A percentile compares a stretch with the other conserved stretches of the same genome.
Conservation (phyloP, 2,797 vertebrate species). For the Carapus acus region DNA sequence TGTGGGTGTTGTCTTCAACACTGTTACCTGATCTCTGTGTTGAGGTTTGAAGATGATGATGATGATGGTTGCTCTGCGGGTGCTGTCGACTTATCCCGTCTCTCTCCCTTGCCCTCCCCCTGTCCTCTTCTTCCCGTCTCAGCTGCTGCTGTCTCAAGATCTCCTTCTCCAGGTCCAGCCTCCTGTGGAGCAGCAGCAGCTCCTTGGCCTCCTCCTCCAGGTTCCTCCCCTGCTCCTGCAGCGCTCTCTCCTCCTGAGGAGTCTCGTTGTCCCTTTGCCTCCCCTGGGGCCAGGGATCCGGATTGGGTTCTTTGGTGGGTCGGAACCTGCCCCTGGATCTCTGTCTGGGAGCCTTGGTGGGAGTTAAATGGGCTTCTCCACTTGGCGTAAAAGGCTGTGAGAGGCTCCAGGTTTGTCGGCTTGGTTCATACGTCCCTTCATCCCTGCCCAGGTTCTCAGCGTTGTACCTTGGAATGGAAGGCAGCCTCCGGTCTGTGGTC, state of each 20-base stretch:
- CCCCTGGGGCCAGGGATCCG: conserved; percentile 44
- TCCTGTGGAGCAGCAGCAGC: conserved; percentile 66
- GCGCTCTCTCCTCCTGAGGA: conserved; percentile 49
- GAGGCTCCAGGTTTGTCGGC: conserved; percentile 31
- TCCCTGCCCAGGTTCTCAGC: neutral
- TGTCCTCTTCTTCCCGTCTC: conserved; percentile 51
- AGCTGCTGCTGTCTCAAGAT: conserved; percentile 58
- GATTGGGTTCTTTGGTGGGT: conserved; percentile 63
- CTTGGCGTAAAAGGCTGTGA: conserved; percentile 32
- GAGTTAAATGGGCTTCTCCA: conserved; percentile 25
- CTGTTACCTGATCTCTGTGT: conserved; percentile 65
- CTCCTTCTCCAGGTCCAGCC: conserved; percentile 69
- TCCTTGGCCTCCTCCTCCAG: conserved; percentile 66
- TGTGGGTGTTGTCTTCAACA: neutral
- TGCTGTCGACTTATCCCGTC: conserved; percentile 28
- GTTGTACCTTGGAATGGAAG: neutral
- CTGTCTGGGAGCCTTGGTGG: conserved; percentile 25
- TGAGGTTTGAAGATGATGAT: conserved; percentile 50
- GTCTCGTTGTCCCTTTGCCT: conserved; percentile 58
- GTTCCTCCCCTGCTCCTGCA: conserved; percentile 48
- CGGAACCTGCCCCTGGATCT: conserved; percentile 27
- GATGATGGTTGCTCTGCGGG: conserved; percentile 52
- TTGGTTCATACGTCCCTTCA: conserved; percentile 5
- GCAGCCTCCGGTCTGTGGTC: neutral
- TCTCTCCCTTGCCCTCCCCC: conserved; percentile 33